Percentiles rank a stretch among this genome's conserved stretches.
phyloP scores from a whole-genome alignment of 2,797 vertebrate species.

The Arnoldichthys spilopterus region DNA sequence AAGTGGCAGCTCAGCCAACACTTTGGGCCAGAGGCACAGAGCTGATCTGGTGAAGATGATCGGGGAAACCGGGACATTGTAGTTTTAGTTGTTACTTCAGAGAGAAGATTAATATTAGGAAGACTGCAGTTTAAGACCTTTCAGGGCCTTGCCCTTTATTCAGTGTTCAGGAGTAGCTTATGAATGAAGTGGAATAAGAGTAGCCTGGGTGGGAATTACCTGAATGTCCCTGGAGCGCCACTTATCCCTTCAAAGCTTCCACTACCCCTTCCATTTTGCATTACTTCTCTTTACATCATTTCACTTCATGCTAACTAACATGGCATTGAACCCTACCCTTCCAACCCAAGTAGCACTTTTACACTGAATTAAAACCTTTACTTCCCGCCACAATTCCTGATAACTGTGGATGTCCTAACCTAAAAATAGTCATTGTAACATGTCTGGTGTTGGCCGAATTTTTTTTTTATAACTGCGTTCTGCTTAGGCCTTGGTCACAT shows the following conservation, averaged over 20 bases:
- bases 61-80: not conserved
- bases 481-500: too few species aligned
- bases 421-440: too few species aligned
- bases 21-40: constrained; percentile 6
- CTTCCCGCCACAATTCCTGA: not conserved
- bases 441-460: too few species aligned
- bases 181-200: not conserved
- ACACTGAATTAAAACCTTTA: not conserved
- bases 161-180: not conserved
- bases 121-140: not conserved
- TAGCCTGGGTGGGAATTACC: not conserved
- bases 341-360: not conserved
- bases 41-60: constrained; percentile 1
- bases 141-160: not conserved
- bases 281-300: not conserved
- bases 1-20: constrained; percentile 67
- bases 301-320: not conserved
- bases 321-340: not conserved
- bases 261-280: not conserved
- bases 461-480: too few species aligned
- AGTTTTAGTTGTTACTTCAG: not conserved
- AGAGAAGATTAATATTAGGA: not conserved
- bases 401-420: not conserved
- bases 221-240: not conserved
- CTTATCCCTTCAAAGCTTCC: not conserved